Evolutionary conservation across 1,140 invertebrate genomes (phyloP).

Genomic region (Drosophila arawakana): DNA sequence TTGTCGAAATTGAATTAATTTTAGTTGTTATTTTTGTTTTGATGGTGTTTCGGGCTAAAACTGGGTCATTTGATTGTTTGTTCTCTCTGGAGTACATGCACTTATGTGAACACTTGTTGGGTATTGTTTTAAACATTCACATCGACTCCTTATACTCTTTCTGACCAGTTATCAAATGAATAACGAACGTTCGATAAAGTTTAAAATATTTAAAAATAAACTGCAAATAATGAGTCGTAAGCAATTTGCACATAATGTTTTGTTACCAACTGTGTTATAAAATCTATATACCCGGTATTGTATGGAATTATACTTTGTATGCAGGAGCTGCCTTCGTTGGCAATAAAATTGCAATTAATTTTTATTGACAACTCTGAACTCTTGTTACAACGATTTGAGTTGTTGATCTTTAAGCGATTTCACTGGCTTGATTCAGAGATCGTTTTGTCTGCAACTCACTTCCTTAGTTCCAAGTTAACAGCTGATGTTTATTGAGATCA

Average conservation of each 20-base stretch:
- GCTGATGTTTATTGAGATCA: background rate
- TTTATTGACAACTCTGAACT: conserved; percentile 80
- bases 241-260: background rate
- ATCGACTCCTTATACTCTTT: background rate
- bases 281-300: conserved; percentile 11
- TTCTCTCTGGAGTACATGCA: conserved; percentile 3
- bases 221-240: background rate
- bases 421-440: conserved; percentile 41
- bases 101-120: background rate
- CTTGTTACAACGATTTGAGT: conserved; percentile 55
- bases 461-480: background rate
- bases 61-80: conserved; percentile 60
- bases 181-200: background rate
- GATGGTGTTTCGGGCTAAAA: conserved; percentile 35
- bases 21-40: conserved; percentile 44
- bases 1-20: conserved; percentile 68
- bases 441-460: conserved; percentile 18
- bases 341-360: conserved; percentile 81
- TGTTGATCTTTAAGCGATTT: conserved; percentile 57
- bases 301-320: conserved; percentile 63
- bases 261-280: conserved; percentile 25
- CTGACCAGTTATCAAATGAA: background rate
- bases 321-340: conserved; percentile 63
- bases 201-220: background rate
- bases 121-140: background rate